Conservation (phyloP, 2,113 vertebrate genomes). For the Uria aalge region DNA sequence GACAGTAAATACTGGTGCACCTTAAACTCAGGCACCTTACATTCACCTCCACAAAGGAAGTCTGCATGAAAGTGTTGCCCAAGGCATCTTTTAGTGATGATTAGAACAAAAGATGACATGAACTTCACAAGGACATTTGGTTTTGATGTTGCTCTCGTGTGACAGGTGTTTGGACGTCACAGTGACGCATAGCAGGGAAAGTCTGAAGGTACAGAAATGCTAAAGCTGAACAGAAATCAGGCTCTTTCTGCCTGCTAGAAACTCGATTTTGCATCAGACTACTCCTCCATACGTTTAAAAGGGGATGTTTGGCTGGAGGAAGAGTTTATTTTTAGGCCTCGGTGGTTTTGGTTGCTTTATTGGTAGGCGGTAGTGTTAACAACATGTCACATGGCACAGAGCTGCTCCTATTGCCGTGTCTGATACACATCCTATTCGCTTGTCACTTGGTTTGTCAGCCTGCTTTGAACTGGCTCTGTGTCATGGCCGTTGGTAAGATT, state of each 20-base stretch:
- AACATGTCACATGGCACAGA: background rate
- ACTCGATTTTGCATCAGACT: background rate
- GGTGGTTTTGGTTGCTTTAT: background rate
- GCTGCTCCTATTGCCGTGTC: background rate
- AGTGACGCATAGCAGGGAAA: background rate
- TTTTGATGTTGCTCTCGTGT: background rate
- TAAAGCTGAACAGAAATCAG: background rate
- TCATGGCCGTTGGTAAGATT: background rate
- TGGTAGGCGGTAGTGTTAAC: background rate
- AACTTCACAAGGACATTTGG: background rate
- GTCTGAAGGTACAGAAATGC: background rate
- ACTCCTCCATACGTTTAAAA: background rate
- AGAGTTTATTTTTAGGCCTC: conserved; percentile 5
- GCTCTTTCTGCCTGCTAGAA: background rate
- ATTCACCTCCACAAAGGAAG: background rate
- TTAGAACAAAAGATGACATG: background rate
- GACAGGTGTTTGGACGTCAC: background rate
- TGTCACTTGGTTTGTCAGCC: background rate
- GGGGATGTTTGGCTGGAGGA: background rate
- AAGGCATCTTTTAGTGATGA: background rate
- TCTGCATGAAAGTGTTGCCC: background rate
- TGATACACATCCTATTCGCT: background rate
- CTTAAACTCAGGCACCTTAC: background rate
- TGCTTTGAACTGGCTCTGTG: background rate
- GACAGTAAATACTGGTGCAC: background rate